These are phyloP conservation scores for Trialeurodes vaporariorum DNA, from an alignment of 1,140 invertebrate species.

Conservation along the genomic window DNA sequence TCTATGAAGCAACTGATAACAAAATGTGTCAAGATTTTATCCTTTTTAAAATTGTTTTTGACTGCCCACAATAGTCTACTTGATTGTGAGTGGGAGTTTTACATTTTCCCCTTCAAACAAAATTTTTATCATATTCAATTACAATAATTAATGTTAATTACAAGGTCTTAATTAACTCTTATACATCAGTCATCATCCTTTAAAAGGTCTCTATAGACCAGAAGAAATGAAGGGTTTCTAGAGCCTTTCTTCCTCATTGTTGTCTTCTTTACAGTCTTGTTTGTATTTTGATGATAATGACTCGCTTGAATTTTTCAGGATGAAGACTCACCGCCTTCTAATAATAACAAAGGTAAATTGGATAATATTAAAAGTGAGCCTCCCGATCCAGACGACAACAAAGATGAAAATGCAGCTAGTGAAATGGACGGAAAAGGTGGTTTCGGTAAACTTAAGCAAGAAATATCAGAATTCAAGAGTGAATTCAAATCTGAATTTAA, in stretches of 20 bases:
- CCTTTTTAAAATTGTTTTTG: too few relatives aligned
- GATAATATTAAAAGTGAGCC: slow-evolving; percentile 12
- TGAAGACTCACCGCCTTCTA: slow-evolving; percentile 14
- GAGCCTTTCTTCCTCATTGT: background rate
- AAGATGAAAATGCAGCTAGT: slow-evolving; percentile 17
- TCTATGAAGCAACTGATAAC: too few relatives aligned
- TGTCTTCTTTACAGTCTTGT: too few relatives aligned
- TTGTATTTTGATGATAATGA: too few relatives aligned
- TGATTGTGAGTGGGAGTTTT: too few relatives aligned
- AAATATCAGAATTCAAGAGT: slow-evolving; percentile 27
- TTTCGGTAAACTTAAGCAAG: slow-evolving; percentile 23
- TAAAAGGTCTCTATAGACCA: background rate
- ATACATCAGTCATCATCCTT: background rate
- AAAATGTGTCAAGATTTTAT: too few relatives aligned
- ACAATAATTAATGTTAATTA: too few relatives aligned
- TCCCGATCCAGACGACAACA: slow-evolving; percentile 9
- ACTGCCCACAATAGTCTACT: too few relatives aligned
- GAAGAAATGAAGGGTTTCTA: background rate
- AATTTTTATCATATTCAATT: too few relatives aligned
- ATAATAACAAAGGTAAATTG: background rate
- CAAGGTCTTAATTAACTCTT: background rate
- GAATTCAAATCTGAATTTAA: background rate
- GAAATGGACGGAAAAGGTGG: background rate
- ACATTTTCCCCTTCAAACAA: too few relatives aligned
- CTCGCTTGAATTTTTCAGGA: too few relatives aligned